phyloP scores from a whole-genome alignment of 2,113 vertebrate genomes.

The Xenopus tropicalis region DNA sequence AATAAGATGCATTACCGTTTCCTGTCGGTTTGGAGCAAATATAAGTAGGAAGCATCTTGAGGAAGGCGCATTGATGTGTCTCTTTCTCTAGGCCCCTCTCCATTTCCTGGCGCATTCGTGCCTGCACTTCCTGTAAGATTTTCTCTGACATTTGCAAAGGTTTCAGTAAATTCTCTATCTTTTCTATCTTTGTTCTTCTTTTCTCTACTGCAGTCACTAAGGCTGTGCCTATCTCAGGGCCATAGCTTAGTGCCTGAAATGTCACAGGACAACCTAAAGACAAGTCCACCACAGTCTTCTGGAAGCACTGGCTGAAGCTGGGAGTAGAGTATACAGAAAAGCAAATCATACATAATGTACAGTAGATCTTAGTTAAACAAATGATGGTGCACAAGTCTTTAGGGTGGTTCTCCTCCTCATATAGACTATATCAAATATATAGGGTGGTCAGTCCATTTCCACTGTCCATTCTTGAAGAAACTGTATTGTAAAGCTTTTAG shows the following conservation, averaged over 20 bases:
- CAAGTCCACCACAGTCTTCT: conserved; percentile 56
- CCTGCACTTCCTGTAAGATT: conserved; percentile 52
- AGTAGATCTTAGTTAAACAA: too few relatives aligned
- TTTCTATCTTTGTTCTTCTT: conserved; percentile 22
- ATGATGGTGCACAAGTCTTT: too few relatives aligned
- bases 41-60: conserved; percentile 68
- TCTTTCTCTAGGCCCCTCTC: conserved; percentile 54
- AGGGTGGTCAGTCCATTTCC: too few relatives aligned
- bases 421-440: too few relatives aligned
- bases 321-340: too few relatives aligned
- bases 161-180: conserved; percentile 52
- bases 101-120: conserved; percentile 65
- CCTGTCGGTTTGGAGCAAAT: conserved; percentile 56
- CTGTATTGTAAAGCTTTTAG: too few relatives aligned
- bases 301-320: conserved; percentile 68
- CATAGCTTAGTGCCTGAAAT: conserved; percentile 61
- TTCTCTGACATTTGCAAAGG: conserved; percentile 39
- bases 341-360: too few relatives aligned
- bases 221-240: conserved; percentile 69
- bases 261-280: conserved; percentile 59
- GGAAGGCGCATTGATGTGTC: conserved; percentile 5
- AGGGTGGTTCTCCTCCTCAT: too few relatives aligned
- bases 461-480: too few relatives aligned
- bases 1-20: conserved; percentile 53
- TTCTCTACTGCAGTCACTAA: conserved; percentile 69